phyloP scores from a whole-genome alignment of 2,888 invertebrate species.

The Caenorhabditis macrosperma region DNA sequence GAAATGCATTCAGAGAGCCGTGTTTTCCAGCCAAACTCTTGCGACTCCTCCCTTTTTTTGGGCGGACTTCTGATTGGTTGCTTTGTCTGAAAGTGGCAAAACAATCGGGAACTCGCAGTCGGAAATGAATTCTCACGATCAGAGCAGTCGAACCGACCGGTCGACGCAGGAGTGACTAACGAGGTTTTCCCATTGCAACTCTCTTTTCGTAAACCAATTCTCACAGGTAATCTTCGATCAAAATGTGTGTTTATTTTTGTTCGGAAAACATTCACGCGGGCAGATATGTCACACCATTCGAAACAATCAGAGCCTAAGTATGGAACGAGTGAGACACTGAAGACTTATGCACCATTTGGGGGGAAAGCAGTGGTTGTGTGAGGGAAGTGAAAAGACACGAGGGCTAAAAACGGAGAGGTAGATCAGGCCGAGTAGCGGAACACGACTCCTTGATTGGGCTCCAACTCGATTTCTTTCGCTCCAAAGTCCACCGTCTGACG shows the following conservation, averaged over 20 bases:
- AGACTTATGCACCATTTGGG: constrained; percentile 1
- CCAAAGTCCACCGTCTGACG: constrained; percentile 67
- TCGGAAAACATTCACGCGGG: constrained; percentile 35
- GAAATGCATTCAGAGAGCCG: too few relatives aligned
- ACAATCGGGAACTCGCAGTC: not conserved
- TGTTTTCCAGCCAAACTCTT: too few relatives aligned
- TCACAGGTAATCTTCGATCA: not conserved
- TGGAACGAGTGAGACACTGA: constrained; percentile 1
- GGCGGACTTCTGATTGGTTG: too few relatives aligned
- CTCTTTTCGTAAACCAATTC: not conserved
- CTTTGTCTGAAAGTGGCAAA: not conserved
- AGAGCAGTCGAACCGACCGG: not conserved
- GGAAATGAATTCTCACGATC: not conserved
- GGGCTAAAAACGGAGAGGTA: not conserved
- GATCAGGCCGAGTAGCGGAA: constrained; percentile 65
- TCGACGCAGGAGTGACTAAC: too few relatives aligned
- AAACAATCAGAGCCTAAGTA: constrained; percentile 9
- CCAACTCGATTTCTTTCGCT: constrained; percentile 61
- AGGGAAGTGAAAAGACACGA: constrained; percentile 10
- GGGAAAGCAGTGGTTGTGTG: constrained; percentile 19
- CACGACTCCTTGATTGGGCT: constrained; percentile 73
- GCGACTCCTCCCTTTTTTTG: too few relatives aligned
- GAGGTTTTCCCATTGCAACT: not conserved
- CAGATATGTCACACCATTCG: constrained; percentile 45
- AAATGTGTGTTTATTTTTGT: not conserved